Evolutionary conservation across 2,888 invertebrate species (phyloP), one percentile per base, ranked within the genome.

Genomic region (Tipula lateralis): DNA sequence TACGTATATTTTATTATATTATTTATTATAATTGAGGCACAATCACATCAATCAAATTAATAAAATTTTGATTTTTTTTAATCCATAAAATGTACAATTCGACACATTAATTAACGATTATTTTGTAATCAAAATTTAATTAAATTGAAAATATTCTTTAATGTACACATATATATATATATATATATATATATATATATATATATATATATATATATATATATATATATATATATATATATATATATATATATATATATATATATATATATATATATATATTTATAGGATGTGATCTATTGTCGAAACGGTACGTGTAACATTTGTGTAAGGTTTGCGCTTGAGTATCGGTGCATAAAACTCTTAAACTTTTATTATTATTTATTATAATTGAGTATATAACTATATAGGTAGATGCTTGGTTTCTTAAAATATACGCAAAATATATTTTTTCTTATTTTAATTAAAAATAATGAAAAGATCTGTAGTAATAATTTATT

Each of bases 31-130:
- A 66, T 66, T 66, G 66, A 66, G 66, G 66, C 66, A 66, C 66
- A 66, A 66, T 66, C 66, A 66, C 66, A 66, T 66, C 66, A 66
- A 66, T 66, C 66, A 66, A 66, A 66, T 24, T 24, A 66, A 24
- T 66, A 39, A 39, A 44, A 16, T 16, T 44, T 44, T 44, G 3
- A 13, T 24, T 66, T 66, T 66, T 66, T 19, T 66, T n/a, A 66
- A 66, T 66, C 66, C 66, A 66, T 66, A 66, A 24, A 66, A 66
- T 66, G 66, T 66, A 24, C 66, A 66, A 66, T 66, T 66, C 66
- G 66, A 66, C 66, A 66, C 66, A 66, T 66, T 66, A 66, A 66
- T 66, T 66, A 66, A 66, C 66, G 66, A 66, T 66, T 66, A 66
- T 66, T 66, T 66, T 66, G 24, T 66, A 66, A 66, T 66, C 66